phyloP scores from a whole-genome alignment of 2,888 invertebrate species.

The Oscheius sp. region DNA sequence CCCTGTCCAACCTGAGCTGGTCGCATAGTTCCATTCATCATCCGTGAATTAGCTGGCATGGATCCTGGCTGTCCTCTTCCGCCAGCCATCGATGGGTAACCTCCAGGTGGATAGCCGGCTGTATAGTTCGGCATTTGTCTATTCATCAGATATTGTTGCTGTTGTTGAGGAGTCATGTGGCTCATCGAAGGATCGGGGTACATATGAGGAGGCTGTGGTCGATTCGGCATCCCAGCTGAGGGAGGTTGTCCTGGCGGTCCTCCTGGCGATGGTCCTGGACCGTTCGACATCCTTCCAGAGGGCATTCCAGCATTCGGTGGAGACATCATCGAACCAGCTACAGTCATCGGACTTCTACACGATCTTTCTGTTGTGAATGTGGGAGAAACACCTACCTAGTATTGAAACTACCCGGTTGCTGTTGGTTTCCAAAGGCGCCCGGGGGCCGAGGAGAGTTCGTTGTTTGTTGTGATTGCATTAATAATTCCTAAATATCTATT shows the following conservation, averaged over 20 bases:
- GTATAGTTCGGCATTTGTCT: conserved; percentile 5
- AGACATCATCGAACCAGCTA: conserved; percentile 43
- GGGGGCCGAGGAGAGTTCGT: conserved; percentile 50
- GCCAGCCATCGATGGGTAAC: background rate
- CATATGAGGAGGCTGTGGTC: conserved; percentile 6
- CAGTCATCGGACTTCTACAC: conserved; percentile 49
- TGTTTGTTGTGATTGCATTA: conserved; percentile 52
- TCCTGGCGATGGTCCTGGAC: conserved; percentile 42
- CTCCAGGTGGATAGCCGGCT: conserved; percentile 1
- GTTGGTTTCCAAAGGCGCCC: conserved; percentile 27
- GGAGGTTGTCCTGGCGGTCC: conserved; percentile 27
- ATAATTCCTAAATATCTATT: conserved; percentile 62
- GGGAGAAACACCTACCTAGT: conserved; percentile 24
- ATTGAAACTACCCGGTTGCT: conserved; percentile 27
- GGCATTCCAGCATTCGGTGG: conserved; percentile 35
- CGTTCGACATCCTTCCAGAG: conserved; percentile 26
- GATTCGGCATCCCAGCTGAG: background rate
- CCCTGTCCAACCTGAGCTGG: no score
- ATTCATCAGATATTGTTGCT: conserved; percentile 1
- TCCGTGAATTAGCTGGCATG: conserved; percentile 29
- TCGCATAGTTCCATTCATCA: conserved; percentile 41
- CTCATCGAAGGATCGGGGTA: conserved; percentile 21
- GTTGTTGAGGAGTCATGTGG: conserved; percentile 5
- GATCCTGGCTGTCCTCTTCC: conserved; percentile 28
- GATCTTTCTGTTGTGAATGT: no score